Base-by-base conservation (phyloP, 2,888 invertebrate species). In the Hirtodrosophila histrioides region DNA sequence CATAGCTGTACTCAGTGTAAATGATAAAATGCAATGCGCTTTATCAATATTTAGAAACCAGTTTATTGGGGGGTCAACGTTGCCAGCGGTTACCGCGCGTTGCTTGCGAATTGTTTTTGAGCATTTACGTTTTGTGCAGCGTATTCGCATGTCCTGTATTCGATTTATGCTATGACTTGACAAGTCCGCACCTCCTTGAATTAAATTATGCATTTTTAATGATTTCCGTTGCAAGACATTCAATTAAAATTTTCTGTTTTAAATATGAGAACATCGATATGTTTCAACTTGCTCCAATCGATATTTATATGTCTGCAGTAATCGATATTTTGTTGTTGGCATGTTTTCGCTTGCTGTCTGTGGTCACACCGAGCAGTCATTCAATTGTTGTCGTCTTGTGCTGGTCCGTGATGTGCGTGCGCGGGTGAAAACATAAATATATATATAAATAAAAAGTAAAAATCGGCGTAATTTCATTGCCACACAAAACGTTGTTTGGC, bases 1-100 rank as follows among this genome's bases (percentile, higher is more conserved):
- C 93, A 93, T 93, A 12, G 44, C 33, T 61, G 6, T 11, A 6
- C 9, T 0, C 2, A 31, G 12, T 44, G 7, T 0, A 60, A 48
- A 41, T 43, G 41, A 17, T 33, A 66, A 44, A 75, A 55, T 53
- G 45, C 53, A 55, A 44, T 61, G 50, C 63, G 73, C 75, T 86
- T 82, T 82, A 86, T 86, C 85, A 86, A 84, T 85, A 83, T 65
- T 72, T 61, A 41, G 54, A 43, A 49, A 55, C n/a, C 41, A 55
- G 10, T 55, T 17, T 41, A 40, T 67, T 58, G 63, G 4, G 62
- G 49, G 71, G 48, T 51, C 50, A 68, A 55, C 70, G 88, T 86
- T 86, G 75, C 74, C 46, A 81, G 50, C 66, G 77, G 86, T 76
- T 55, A 84, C 78, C 60, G 29, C 46, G 23, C 43, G 6, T 44